Conservation (phyloP, 2,888 invertebrate species). For the Drosophila ochracea region DNA sequence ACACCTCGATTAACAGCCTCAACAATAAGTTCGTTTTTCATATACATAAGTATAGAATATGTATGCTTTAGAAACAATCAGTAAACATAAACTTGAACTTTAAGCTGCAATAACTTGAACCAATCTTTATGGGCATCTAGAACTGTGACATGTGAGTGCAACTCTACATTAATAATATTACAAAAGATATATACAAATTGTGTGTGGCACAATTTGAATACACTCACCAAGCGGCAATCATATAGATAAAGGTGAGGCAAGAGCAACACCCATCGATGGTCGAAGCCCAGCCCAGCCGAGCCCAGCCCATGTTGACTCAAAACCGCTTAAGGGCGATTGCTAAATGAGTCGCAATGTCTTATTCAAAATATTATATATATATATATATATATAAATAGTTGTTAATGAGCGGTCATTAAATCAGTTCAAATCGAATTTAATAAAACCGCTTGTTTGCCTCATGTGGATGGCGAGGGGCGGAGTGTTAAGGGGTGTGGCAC, state of each 20-base stretch:
- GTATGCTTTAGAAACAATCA: background rate
- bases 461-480: background rate
- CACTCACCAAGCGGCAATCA: background rate
- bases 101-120: background rate
- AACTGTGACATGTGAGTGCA: background rate
- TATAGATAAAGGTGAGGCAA: background rate
- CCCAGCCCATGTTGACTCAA: slow-evolving; percentile 19
- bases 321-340: background rate
- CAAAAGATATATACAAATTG: background rate
- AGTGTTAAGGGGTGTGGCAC: background rate
- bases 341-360: slow-evolving; percentile 4
- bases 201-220: background rate
- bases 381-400: background rate
- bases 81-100: background rate
- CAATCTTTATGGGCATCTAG: background rate
- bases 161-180: background rate
- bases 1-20: background rate
- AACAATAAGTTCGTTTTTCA: background rate
- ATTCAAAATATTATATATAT: slow-evolving; percentile 2
- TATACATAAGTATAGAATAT: too few relatives aligned
- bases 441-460: slow-evolving; percentile 33
- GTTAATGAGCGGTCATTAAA: slow-evolving; percentile 50
- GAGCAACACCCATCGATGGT: background rate
- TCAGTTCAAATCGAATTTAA: slow-evolving; percentile 54
- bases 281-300: background rate